Conservation (phyloP, 1,140 invertebrate species). For the Drosophila equinoxialis region DNA sequence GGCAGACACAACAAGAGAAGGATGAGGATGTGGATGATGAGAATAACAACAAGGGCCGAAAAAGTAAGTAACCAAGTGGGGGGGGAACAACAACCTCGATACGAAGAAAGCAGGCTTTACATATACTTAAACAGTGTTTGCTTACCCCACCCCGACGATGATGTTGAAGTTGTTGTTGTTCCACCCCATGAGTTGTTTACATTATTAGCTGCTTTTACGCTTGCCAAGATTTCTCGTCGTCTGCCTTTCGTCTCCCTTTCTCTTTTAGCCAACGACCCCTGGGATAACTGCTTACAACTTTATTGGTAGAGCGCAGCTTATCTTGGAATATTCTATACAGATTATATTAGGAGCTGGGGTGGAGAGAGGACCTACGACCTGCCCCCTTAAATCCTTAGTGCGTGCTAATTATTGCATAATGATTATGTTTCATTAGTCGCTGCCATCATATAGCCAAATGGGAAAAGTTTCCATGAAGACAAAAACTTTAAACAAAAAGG, state of each 20-base stretch:
- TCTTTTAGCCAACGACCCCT: background rate
- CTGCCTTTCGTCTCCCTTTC: background rate
- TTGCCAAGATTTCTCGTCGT: conserved; percentile 53
- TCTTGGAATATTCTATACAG: conserved; percentile 2
- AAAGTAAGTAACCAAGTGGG: conserved; percentile 14
- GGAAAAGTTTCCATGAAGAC: conserved; percentile 37
- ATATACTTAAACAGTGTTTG: conserved; percentile 18
- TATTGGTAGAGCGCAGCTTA: conserved; percentile 45
- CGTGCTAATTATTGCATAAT: conserved; percentile 77
- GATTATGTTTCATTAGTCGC: conserved; percentile 74
- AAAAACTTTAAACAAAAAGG: conserved; percentile 52
- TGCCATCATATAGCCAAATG: conserved; percentile 35
- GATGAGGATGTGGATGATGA: background rate
- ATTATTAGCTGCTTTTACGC: conserved; percentile 71
- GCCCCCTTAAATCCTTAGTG: conserved; percentile 44
- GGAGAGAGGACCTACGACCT: background rate
- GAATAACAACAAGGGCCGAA: background rate
- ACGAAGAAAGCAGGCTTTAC: conserved; percentile 10
- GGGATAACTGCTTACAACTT: conserved; percentile 43
- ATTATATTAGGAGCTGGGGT: background rate
- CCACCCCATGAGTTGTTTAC: conserved; percentile 60
- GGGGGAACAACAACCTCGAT: conserved; percentile 19
- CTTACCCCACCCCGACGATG: conserved; percentile 1
- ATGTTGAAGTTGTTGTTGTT: conserved; percentile 10
- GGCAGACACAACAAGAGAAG: background rate